Base-by-base conservation (phyloP, 2,113 vertebrate species). In the Syngnathus typhle region DNA sequence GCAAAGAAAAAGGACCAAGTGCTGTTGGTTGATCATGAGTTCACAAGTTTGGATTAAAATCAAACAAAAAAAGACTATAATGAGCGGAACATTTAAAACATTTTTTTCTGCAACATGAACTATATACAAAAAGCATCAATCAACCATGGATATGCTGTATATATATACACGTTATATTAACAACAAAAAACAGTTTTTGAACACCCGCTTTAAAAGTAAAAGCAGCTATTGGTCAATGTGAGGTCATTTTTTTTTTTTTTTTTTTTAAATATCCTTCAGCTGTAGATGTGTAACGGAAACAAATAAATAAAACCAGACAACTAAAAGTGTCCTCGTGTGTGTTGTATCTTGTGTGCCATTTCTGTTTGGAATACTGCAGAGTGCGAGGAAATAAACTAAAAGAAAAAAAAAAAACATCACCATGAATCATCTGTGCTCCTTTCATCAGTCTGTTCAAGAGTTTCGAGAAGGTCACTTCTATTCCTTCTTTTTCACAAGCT, bases 161-260 rank as follows among this genome's bases (percentile, higher is more conserved):
- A 60, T 39, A 60, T 60, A 38, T 60, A 60, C 36, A 60, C 36
- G 37, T 18, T 60, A 19, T 44, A 83, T 82, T 86, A 88, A 88
- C 75, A 58, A 58, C 13, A 56, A 27, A 32, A 56, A 56, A 32
- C 27, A 56, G 8, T 81, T 86, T 84, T 88, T 89, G 81, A 88
- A 87, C 84, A 90, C 85, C 88, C 83, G 87, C 84, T 77, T 54
- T 38, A 91, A 92, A 91, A 90, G 91, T 94, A 88, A 88, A 94
- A 96, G 94, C 94, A 96, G 91, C 93, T 92, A 88, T 93, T 95
- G 93, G 96, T 96, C 94, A 92, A 93, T 91, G 84, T 90, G 91
- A 93, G 88, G 88, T 23, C 23, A 65, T 78, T 81, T 43, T 76
- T 9, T n/a, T 51, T 82, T 78, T 79, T 74, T 87, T 72, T 83